Base-by-base conservation (phyloP, 1,140 invertebrate species). In the Aleiodes sp. region DNA sequence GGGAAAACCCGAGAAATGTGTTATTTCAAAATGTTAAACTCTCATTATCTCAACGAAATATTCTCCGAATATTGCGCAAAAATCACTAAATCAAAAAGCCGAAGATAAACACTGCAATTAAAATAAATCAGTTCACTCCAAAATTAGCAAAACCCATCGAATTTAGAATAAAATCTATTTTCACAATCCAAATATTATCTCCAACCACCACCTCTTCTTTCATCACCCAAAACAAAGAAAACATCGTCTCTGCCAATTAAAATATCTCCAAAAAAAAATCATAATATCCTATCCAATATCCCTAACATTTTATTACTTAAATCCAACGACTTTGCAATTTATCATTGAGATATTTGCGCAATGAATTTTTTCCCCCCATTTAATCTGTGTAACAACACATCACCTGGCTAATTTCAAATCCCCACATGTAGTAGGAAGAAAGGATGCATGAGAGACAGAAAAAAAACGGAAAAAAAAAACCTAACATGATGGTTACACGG, bases 321-420 rank as follows among this genome's bases (percentile, higher is more conserved):
- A 52, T 52, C 2, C 3, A 24, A n/a, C n/a, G n/a, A n/a, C n/a
- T 4, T 24, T 8, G 46, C 46, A 16, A 52, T 52, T 52, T 21
- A 52, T 52, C 46, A 52, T 52, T 52, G n/a, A n/a, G n/a, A n/a
- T n/a, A n/a, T n/a, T n/a, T n/a, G n/a, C n/a, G n/a, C n/a, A n/a
- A n/a, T n/a, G 33, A 31, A 63, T 63, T 69, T 43, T 14, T 62
- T 16, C 8, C 4, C 28, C 56, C 19, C 29, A 69, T 56, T n/a
- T 35, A 56, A 7, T 12, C 37, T n/a, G 29, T 28, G 31, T 64
- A 31, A 29, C 59, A 62, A 46, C 59, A 69, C 60, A 63, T 63
- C 59, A 65, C 43, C 6, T 35, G 14, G 59, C 60, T 69, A 69
- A 69, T 69, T 69, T 69, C 41, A 69, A 69, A 63, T 52, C 60